Evolutionary conservation across 1,140 invertebrate species (phyloP).

Genomic region (Bemisia tabaci): DNA sequence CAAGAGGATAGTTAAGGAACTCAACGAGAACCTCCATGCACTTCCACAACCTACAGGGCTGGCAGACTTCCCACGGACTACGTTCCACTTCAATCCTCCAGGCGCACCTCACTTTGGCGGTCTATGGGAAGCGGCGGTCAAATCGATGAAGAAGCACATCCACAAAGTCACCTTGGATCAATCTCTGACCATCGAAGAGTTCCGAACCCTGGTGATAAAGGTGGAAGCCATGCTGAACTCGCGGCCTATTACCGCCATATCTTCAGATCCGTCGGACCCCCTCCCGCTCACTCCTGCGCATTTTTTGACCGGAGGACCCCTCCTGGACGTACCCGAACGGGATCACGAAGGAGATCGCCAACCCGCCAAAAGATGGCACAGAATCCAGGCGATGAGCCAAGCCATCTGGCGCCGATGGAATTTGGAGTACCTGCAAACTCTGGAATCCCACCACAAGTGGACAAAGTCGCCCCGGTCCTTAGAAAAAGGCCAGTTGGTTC

Average conservation of each 20-base stretch:
- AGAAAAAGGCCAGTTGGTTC: slow-evolving; percentile 1
- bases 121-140: slow-evolving; percentile 19
- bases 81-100: slow-evolving; percentile 8
- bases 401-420: slow-evolving; percentile 8
- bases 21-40: background rate
- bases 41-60: too few species aligned
- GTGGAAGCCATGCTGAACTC: slow-evolving; percentile 21
- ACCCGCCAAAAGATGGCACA: background rate
- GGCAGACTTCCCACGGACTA: too few species aligned
- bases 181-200: slow-evolving; percentile 17
- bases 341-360: too few species aligned
- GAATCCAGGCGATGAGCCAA: slow-evolving; percentile 6
- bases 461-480: background rate
- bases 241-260: slow-evolving; percentile 14
- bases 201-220: slow-evolving; percentile 15
- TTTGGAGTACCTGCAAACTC: slow-evolving; percentile 5
- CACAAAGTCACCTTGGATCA: slow-evolving; percentile 12
- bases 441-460: slow-evolving; percentile 10
- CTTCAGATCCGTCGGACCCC: slow-evolving; percentile 15
- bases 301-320: slow-evolving; percentile 22
- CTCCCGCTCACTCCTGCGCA: slow-evolving; percentile 21
- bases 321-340: background rate
- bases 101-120: slow-evolving; percentile 10
- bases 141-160: slow-evolving; percentile 23
- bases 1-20: background rate